phyloP scores from a whole-genome alignment of 2,113 vertebrate genomes.

The Dolichotis patagonum region DNA sequence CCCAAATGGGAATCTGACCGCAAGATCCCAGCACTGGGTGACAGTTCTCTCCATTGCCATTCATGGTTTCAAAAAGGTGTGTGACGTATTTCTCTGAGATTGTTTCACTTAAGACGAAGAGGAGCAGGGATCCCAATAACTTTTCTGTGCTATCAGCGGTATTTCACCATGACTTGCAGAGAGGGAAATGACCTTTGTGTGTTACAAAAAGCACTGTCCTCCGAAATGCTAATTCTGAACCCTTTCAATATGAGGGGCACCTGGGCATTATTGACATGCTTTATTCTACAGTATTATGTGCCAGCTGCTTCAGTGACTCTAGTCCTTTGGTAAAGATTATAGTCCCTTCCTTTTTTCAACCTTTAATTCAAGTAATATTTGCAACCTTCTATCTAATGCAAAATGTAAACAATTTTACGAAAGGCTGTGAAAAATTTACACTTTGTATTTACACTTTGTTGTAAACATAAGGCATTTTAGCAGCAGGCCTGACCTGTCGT shows the following conservation, averaged over 20 bases:
- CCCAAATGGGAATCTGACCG: not conserved
- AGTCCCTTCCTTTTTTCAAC: not conserved
- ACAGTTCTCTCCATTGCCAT: not conserved
- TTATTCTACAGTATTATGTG: not conserved
- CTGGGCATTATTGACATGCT: not conserved
- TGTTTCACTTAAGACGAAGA: not conserved
- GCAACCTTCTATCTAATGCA: not conserved
- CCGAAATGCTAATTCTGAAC: constrained; percentile 36
- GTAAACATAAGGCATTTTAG: not conserved
- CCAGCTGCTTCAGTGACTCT: not conserved
- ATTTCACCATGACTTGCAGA: constrained; percentile 21
- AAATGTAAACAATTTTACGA: not conserved
- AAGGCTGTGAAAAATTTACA: not conserved
- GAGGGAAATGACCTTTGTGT: not conserved
- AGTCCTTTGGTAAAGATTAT: not conserved
- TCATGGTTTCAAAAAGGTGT: not conserved
- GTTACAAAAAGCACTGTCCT: not conserved
- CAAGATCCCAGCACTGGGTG: not conserved
- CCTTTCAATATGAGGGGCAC: not conserved
- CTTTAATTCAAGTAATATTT: not conserved
- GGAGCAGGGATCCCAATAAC: not conserved
- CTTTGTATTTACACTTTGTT: not conserved
- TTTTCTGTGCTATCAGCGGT: not conserved
- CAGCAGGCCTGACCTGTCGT: not conserved
- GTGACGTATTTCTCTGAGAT: not conserved